Evolutionary conservation across 2,797 vertebrate genomes (phyloP).

Genomic region (Pitangus sulphuratus): DNA sequence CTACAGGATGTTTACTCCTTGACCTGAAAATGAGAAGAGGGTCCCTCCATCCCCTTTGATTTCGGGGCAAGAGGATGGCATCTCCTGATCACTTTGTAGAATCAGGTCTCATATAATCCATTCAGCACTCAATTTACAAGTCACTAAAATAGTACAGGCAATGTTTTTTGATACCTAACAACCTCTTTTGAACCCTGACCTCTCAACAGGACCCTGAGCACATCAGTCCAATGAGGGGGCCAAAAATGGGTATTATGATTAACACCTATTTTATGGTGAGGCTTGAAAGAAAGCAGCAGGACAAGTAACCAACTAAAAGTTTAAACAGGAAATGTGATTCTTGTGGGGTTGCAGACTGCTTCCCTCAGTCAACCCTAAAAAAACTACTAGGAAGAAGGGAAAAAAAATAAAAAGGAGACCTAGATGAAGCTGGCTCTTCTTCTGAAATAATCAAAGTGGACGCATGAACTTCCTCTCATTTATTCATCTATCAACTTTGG

Average conservation of each 20-base stretch:
- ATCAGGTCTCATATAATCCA: background rate
- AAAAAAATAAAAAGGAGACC: background rate
- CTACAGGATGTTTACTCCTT: background rate
- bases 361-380: background rate
- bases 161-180: background rate
- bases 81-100: background rate
- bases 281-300: slow-evolving; percentile 46
- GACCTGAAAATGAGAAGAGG: background rate
- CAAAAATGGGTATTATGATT: slow-evolving; percentile 27
- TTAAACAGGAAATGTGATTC: slow-evolving; percentile 36
- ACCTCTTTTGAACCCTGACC: slow-evolving; percentile 36
- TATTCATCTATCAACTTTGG: slow-evolving; percentile 66
- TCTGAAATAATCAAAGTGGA: slow-evolving; percentile 48
- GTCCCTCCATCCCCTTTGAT: background rate
- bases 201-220: slow-evolving; percentile 11
- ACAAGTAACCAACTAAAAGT: slow-evolving; percentile 16
- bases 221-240: background rate
- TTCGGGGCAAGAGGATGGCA: background rate
- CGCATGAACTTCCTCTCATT: slow-evolving; percentile 30
- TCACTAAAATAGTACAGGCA: background rate
- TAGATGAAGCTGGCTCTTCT: slow-evolving; percentile 37
- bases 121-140: background rate
- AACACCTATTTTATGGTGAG: slow-evolving; percentile 20
- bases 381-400: background rate
- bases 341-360: background rate